Conservation (phyloP, 2,888 invertebrate genomes). For the Plemyria rubiginata region DNA sequence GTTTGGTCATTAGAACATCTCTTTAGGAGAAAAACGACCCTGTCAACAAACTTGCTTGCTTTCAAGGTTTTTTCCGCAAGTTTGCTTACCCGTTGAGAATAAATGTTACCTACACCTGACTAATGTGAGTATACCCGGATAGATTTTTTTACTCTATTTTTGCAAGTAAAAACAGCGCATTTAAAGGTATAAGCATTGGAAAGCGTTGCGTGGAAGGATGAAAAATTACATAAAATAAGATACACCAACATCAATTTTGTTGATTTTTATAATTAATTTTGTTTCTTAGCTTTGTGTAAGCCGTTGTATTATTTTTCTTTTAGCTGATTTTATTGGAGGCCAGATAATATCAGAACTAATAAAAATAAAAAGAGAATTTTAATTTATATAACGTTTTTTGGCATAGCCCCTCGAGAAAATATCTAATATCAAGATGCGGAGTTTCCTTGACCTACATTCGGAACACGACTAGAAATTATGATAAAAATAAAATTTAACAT, state of each 20-base stretch:
- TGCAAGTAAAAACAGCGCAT: no score
- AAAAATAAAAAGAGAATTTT: conserved; percentile 5
- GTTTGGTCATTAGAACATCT: conserved; percentile 66
- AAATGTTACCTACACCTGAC: no score
- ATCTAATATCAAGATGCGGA: conserved; percentile 35
- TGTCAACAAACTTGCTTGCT: conserved; percentile 26
- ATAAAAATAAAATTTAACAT: conserved; percentile 49
- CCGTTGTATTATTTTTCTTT: neutral
- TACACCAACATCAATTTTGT: no score
- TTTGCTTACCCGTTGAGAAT: neutral
- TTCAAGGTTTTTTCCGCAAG: conserved; percentile 11
- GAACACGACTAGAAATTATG: conserved; percentile 35
- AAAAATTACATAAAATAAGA: no score
- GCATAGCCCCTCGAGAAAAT: conserved; percentile 29
- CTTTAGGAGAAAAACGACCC: conserved; percentile 38
- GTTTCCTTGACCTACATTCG: conserved; percentile 40
- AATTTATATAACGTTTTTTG: conserved; percentile 13
- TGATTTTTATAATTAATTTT: neutral
- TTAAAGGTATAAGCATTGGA: no score
- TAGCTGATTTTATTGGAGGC: neutral
- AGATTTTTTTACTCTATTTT: no score
- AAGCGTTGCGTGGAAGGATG: no score
- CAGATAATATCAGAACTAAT: conserved; percentile 1
- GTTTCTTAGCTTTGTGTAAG: neutral
- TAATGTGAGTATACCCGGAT: no score